Percentiles rank a stretch among this genome's conserved stretches.
These are phyloP conservation scores for Manis pentadactyla DNA, from an alignment of 2,797 vertebrate genomes.

Conservation along the genomic window DNA sequence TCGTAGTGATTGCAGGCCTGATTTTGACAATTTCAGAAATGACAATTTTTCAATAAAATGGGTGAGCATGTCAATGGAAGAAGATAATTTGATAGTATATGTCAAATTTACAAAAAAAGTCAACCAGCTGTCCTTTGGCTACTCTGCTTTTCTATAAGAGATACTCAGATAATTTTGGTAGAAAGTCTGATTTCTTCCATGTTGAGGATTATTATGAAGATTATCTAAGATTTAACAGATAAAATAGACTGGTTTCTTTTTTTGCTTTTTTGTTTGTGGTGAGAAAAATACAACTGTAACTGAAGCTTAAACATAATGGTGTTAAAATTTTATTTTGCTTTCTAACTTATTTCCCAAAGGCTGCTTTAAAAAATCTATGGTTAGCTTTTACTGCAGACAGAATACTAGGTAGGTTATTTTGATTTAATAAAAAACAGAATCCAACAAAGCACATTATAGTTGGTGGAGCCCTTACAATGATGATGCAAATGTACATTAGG, in stretches of 20 bases:
- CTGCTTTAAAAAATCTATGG: neutral
- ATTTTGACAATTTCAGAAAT: constrained; percentile 10
- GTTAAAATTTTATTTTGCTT: neutral
- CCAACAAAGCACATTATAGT: neutral
- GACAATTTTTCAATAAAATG: neutral
- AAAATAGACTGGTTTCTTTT: neutral
- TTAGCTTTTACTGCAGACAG: neutral
- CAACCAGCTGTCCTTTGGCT: neutral
- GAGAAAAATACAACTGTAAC: neutral
- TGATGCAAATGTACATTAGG: neutral
- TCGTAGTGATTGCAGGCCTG: neutral
- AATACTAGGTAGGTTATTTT: neutral
- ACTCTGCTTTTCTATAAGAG: neutral
- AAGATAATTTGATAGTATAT: neutral
- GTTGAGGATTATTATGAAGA: neutral
- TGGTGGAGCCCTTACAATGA: neutral
- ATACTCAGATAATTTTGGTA: neutral
- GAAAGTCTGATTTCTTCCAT: neutral
- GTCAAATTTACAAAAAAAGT: neutral
- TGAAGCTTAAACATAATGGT: neutral
- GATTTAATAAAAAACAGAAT: neutral
- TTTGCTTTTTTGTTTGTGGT: neutral
- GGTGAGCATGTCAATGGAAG: neutral
- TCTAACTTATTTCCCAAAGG: neutral
- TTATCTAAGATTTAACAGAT: neutral